Evolutionary conservation across 2,113 vertebrate species (phyloP).

Genomic region (Chitala chitala): DNA sequence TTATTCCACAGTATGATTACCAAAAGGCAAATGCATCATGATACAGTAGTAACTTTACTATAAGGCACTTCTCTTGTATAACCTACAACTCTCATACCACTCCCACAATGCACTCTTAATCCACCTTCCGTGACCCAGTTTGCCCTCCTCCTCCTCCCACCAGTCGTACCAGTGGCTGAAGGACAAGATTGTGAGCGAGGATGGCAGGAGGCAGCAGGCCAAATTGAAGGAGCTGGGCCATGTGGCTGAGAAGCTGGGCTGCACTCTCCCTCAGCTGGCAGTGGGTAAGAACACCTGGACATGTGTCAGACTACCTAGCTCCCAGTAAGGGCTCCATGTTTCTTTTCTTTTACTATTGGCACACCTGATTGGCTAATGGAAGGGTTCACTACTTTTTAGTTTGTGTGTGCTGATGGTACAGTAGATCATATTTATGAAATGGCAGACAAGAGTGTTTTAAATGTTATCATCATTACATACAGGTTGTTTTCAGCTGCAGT

Average conservation of each 20-base stretch:
- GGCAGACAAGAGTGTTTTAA: neutral
- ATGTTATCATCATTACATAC: neutral
- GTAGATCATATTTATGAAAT: neutral
- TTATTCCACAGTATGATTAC: too few species aligned
- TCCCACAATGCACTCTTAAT: too few species aligned
- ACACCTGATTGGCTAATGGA: neutral
- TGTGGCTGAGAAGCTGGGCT: constrained; percentile 87
- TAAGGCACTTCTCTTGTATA: neutral
- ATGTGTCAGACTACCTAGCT: neutral
- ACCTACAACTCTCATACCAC: too few species aligned
- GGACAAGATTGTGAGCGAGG: constrained; percentile 91
- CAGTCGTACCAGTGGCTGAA: constrained; percentile 98
- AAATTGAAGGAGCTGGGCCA: constrained; percentile 90
- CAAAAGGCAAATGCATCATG: too few species aligned
- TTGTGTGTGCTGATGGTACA: neutral
- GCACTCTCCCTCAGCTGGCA: constrained; percentile 91
- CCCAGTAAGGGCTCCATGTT: too few species aligned
- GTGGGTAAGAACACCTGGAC: constrained; percentile 70
- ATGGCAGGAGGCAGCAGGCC: constrained; percentile 87
- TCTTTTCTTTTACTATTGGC: neutral
- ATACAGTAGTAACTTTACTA: neutral
- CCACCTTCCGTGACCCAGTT: too few species aligned
- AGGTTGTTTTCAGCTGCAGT: neutral
- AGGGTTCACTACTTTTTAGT: neutral
- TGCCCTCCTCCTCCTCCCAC: neutral